These are phyloP conservation scores for Drosophila funebris DNA, from an alignment of 1,140 invertebrate species.

Conservation along the genomic window DNA sequence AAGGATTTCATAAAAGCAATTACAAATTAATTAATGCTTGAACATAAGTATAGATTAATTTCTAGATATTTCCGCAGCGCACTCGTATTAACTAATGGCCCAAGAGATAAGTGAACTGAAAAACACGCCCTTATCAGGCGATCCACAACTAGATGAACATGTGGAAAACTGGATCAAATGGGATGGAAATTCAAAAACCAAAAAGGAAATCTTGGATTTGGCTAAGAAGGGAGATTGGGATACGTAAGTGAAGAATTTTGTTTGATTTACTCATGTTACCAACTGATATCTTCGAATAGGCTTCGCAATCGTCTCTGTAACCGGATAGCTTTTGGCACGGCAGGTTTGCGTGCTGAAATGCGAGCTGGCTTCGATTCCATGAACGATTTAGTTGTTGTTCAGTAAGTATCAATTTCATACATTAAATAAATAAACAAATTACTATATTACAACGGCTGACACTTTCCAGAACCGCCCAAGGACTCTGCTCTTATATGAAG, in stretches of 20 bases:
- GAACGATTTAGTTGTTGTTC: constrained; percentile 99
- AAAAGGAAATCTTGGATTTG: constrained; percentile 44
- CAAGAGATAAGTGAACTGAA: neutral
- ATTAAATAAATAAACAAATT: neutral
- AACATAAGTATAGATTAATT: neutral
- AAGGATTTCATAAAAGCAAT: too few relatives aligned
- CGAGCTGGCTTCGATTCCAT: constrained; percentile 95
- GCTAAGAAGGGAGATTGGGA: constrained; percentile 43
- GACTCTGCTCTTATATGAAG: constrained; percentile 92
- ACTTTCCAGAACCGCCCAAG: constrained; percentile 90
- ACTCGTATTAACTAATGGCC: neutral
- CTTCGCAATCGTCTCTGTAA: constrained; percentile 77
- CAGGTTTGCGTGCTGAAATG: constrained; percentile 96
- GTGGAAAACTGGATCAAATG: constrained; percentile 57
- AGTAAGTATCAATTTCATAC: constrained; percentile 85
- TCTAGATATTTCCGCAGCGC: constrained; percentile 8
- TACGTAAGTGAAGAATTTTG: constrained; percentile 32
- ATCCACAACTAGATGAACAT: constrained; percentile 44
- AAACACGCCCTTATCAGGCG: constrained; percentile 42
- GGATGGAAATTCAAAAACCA: constrained; percentile 52
- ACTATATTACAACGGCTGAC: neutral
- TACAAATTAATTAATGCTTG: neutral
- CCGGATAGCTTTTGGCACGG: constrained; percentile 93
- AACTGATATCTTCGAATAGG: constrained; percentile 11
- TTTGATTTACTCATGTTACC: neutral